Evolutionary conservation across 2,888 invertebrate genomes (phyloP).

Genomic region (Brachyptera risi): DNA sequence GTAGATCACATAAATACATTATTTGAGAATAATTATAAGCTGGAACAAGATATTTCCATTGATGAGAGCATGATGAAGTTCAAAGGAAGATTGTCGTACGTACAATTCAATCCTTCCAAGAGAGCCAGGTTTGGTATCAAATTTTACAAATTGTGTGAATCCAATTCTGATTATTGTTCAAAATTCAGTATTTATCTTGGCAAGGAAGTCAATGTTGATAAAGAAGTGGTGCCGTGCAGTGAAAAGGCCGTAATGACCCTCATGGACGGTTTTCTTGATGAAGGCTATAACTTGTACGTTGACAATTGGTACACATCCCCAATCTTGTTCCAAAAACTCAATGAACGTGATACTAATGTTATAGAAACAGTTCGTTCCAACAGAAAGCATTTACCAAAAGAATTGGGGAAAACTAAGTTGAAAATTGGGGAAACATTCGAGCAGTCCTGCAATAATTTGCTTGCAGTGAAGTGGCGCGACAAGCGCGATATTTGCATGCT

Average conservation of each 20-base stretch:
- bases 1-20: too few species aligned
- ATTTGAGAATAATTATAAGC: too few species aligned
- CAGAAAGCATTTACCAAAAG: background rate
- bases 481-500: conserved; percentile 1
- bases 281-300: background rate
- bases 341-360: background rate
- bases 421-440: background rate
- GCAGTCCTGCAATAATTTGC: background rate
- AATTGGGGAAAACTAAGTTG: too few species aligned
- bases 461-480: background rate
- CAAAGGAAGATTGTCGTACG: conserved; percentile 23
- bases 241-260: too few species aligned
- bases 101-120: conserved; percentile 27
- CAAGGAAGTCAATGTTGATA: too few species aligned
- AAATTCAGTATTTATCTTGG: too few species aligned
- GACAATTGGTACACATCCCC: conserved; percentile 4
- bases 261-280: background rate
- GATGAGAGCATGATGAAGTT: conserved; percentile 30
- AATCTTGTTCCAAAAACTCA: background rate
- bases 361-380: background rate
- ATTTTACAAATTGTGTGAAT: conserved; percentile 26
- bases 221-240: too few species aligned
- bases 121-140: conserved; percentile 28
- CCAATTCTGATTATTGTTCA: conserved; percentile 14
- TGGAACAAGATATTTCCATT: background rate